Evolutionary conservation across 2,797 vertebrate genomes (phyloP).

Genomic region (Lophura swinhoii): DNA sequence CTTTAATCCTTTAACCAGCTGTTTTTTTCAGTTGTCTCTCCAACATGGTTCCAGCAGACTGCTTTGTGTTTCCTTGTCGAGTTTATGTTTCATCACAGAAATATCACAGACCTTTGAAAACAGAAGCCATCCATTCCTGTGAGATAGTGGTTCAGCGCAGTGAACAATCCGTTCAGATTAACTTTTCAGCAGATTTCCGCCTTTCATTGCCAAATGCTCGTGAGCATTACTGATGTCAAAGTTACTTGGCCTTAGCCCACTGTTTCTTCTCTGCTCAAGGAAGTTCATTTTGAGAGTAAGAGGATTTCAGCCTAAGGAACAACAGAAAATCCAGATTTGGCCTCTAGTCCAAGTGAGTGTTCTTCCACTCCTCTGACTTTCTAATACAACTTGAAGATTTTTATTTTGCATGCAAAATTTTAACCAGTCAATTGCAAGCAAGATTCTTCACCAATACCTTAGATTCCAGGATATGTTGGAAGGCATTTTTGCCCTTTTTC

Average conservation of each 20-base stretch:
- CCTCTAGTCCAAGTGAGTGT: neutral
- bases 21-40: conserved; percentile 63
- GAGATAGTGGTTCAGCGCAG: neutral
- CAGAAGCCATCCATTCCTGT: neutral
- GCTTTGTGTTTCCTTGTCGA: conserved; percentile 59
- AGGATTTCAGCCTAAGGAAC: neutral
- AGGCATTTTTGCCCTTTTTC: conserved; percentile 36
- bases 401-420: neutral
- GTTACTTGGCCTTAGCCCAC: neutral
- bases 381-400: neutral
- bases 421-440: neutral
- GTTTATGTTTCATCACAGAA: conserved; percentile 62
- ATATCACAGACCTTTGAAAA: conserved; percentile 43
- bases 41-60: conserved; percentile 31
- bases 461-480: neutral
- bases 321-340: neutral
- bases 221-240: neutral
- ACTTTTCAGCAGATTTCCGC: conserved; percentile 39
- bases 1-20: conserved; percentile 67
- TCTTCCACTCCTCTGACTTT: neutral
- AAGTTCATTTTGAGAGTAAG: neutral
- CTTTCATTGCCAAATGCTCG: neutral
- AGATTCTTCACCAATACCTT: neutral
- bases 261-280: neutral
- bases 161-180: conserved; percentile 32